phyloP scores from a whole-genome alignment of 2,888 invertebrate genomes.

The Drosophila suboccidentalis region DNA sequence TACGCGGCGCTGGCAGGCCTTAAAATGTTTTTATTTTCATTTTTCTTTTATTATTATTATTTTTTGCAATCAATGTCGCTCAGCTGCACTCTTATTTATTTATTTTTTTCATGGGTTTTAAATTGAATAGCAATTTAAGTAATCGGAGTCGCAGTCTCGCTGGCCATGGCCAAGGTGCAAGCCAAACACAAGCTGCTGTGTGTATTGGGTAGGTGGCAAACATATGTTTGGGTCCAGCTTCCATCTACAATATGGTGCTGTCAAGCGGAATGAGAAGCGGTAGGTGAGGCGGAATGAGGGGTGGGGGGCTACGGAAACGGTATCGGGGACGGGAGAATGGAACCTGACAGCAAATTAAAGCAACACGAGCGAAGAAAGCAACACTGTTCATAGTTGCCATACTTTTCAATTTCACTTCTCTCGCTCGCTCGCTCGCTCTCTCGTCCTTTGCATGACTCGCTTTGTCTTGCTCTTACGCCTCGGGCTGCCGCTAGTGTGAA shows the following conservation, averaged over 20 bases:
- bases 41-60: background rate
- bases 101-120: background rate
- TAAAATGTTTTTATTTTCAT: background rate
- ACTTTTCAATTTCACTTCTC: background rate
- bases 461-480: slow-evolving; percentile 14
- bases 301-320: background rate
- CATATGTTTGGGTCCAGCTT: slow-evolving; percentile 73
- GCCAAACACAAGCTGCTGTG: slow-evolving; percentile 4
- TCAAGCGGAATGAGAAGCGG: slow-evolving; percentile 10
- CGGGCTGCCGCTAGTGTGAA: background rate
- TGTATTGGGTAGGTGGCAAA: slow-evolving; percentile 57
- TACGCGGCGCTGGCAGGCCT: background rate
- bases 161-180: slow-evolving; percentile 29
- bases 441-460: slow-evolving; percentile 8
- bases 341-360: slow-evolving; percentile 56
- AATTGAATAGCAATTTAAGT: slow-evolving; percentile 59
- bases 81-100: slow-evolving; percentile 40
- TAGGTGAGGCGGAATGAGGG: too few species aligned
- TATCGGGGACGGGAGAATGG: slow-evolving; percentile 12
- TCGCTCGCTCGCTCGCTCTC: slow-evolving; percentile 9
- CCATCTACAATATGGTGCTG: slow-evolving; percentile 71
- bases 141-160: slow-evolving; percentile 45
- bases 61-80: slow-evolving; percentile 12
- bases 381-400: slow-evolving; percentile 21
- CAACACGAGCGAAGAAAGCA: slow-evolving; percentile 24